Evolutionary conservation across 2,888 invertebrate genomes (phyloP).

Genomic region (Drosophila atripex): DNA sequence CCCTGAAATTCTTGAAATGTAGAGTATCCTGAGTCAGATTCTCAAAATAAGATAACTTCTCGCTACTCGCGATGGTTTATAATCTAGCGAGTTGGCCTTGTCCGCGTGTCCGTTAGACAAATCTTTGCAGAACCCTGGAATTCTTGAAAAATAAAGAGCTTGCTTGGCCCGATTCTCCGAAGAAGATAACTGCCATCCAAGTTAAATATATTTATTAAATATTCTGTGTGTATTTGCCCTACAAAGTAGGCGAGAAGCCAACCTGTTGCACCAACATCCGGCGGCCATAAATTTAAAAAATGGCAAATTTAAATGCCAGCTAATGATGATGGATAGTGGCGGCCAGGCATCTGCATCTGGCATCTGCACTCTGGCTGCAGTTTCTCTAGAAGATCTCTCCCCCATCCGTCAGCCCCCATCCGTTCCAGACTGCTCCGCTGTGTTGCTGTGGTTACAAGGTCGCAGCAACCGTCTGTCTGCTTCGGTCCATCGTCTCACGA

Average conservation of each 20-base stretch:
- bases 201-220: not conserved
- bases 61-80: too few species aligned
- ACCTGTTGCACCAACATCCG: slow-evolving; percentile 25
- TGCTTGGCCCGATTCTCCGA: not conserved
- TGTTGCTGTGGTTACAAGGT: slow-evolving; percentile 73
- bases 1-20: not conserved
- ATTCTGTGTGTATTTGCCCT: not conserved
- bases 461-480: slow-evolving; percentile 40
- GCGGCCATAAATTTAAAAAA: slow-evolving; percentile 6
- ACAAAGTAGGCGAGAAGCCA: not conserved
- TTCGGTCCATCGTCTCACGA: not conserved
- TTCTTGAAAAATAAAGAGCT: too few species aligned
- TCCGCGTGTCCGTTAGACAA: too few species aligned
- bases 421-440: not conserved
- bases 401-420: not conserved
- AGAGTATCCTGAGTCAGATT: not conserved
- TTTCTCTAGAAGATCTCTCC: not conserved
- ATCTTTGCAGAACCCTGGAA: too few species aligned
- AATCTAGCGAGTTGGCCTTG: too few species aligned
- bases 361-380: not conserved
- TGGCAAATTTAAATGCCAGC: slow-evolving; percentile 39
- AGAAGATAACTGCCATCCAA: not conserved
- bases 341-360: too few species aligned
- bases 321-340: slow-evolving; percentile 13
- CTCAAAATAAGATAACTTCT: too few species aligned